These are phyloP conservation scores for Chymomyza costata DNA, from an alignment of 1,140 invertebrate genomes.

Conservation along the genomic window DNA sequence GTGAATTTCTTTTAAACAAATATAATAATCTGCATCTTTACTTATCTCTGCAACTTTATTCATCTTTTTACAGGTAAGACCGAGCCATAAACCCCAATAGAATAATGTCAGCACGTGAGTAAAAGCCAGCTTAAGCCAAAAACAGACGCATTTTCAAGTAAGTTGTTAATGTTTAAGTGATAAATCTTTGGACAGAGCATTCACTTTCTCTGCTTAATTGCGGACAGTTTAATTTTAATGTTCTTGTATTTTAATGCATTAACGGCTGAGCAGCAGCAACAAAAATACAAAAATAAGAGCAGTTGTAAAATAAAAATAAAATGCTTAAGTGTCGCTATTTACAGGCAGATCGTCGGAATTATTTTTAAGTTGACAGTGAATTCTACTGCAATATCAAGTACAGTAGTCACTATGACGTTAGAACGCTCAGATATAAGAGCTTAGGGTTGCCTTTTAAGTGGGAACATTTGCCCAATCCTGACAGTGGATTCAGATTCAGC, in stretches of 20 bases:
- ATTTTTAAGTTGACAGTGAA: no score
- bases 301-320: not conserved
- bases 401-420: no score
- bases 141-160: slow-evolving; percentile 16
- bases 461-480: no score
- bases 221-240: slow-evolving; percentile 57
- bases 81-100: slow-evolving; percentile 49
- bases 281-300: not conserved
- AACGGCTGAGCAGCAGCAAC: slow-evolving; percentile 22
- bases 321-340: no score
- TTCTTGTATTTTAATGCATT: slow-evolving; percentile 54
- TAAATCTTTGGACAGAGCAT: slow-evolving; percentile 40
- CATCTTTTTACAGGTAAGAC: slow-evolving; percentile 48
- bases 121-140: slow-evolving; percentile 54
- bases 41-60: slow-evolving; percentile 57
- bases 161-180: slow-evolving; percentile 28
- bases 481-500: no score
- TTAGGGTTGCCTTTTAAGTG: no score
- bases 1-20: slow-evolving; percentile 47
- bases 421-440: no score
- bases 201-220: slow-evolving; percentile 68
- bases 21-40: slow-evolving; percentile 24
- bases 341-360: no score
- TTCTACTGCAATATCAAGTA: no score
- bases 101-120: slow-evolving; percentile 59